Percentiles rank a stretch among this genome's conserved stretches.
phyloP scores from a whole-genome alignment of 2,888 invertebrate genomes.

The Athalia cordata region DNA sequence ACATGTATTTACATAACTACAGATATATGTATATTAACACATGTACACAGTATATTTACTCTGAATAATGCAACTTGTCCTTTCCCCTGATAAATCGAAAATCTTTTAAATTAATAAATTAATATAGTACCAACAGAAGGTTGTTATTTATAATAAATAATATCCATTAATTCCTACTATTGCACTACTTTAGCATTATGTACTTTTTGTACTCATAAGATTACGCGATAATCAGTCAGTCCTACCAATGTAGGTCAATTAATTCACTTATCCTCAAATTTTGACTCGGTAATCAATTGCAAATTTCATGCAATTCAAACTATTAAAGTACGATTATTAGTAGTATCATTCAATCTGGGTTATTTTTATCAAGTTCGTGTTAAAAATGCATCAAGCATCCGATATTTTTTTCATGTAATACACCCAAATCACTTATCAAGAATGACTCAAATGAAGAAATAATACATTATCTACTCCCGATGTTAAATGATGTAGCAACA shows the following conservation, averaged over 20 bases:
- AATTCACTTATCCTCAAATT: background rate
- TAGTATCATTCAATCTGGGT: background rate
- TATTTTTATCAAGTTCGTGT: too few species aligned
- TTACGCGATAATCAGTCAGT: conserved; percentile 47
- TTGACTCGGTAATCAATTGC: background rate
- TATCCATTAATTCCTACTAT: conserved; percentile 34
- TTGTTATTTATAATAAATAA: conserved; percentile 38
- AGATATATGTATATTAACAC: conserved; percentile 27
- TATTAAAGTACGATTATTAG: conserved; percentile 18
- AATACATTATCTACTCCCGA: too few species aligned
- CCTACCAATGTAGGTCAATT: conserved; percentile 17
- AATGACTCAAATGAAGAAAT: too few species aligned
- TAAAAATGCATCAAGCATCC: too few species aligned
- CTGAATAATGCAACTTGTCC: conserved; percentile 8
- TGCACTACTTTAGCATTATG: conserved; percentile 44
- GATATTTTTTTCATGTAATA: too few species aligned
- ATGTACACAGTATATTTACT: conserved; percentile 25
- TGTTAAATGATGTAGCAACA: background rate
- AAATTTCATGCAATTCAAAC: conserved; percentile 16
- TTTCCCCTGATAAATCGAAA: conserved; percentile 17
- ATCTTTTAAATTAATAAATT: conserved; percentile 37
- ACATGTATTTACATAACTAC: conserved; percentile 43
- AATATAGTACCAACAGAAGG: conserved; percentile 32
- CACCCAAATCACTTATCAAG: too few species aligned
- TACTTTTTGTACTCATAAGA: conserved; percentile 45